Conservation (phyloP, 2,888 invertebrate genomes). For the Eristalinus aeneus region DNA sequence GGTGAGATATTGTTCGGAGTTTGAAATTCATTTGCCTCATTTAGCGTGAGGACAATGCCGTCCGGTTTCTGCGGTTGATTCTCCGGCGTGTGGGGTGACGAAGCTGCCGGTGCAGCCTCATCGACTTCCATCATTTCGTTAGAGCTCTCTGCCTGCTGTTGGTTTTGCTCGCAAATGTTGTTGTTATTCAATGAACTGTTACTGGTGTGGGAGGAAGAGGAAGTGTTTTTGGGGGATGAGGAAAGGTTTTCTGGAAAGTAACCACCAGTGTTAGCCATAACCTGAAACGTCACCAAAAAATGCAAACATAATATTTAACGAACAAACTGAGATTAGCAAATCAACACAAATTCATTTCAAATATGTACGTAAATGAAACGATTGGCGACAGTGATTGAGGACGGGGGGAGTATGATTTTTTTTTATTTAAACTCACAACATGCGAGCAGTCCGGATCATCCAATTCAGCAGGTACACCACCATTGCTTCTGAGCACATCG, state of each 20-base stretch:
- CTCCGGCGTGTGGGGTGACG: slow-evolving; percentile 61
- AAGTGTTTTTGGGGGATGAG: slow-evolving; percentile 66
- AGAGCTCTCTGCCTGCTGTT: slow-evolving; percentile 45
- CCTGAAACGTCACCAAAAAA: slow-evolving; percentile 76
- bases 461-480: slow-evolving; percentile 88
- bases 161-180: slow-evolving; percentile 62
- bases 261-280: slow-evolving; percentile 81
- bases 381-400: slow-evolving; percentile 1
- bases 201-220: slow-evolving; percentile 68
- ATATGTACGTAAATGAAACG: neutral
- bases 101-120: slow-evolving; percentile 37
- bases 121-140: slow-evolving; percentile 72
- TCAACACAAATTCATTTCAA: slow-evolving; percentile 16
- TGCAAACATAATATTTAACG: slow-evolving; percentile 54
- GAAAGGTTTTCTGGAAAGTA: slow-evolving; percentile 78
- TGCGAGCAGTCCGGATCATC: slow-evolving; percentile 94
- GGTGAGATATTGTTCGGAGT: slow-evolving; percentile 77
- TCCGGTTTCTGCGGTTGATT: slow-evolving; percentile 61
- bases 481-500: slow-evolving; percentile 92
- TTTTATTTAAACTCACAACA: slow-evolving; percentile 88
- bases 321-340: slow-evolving; percentile 59
- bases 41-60: slow-evolving; percentile 71
- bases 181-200: slow-evolving; percentile 71
- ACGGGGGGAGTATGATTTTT: neutral
- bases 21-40: slow-evolving; percentile 74